Evolutionary conservation across 2,797 vertebrate species (phyloP), one percentile per base, ranked within the genome.

Genomic region (Micropoecilia bifurca): DNA sequence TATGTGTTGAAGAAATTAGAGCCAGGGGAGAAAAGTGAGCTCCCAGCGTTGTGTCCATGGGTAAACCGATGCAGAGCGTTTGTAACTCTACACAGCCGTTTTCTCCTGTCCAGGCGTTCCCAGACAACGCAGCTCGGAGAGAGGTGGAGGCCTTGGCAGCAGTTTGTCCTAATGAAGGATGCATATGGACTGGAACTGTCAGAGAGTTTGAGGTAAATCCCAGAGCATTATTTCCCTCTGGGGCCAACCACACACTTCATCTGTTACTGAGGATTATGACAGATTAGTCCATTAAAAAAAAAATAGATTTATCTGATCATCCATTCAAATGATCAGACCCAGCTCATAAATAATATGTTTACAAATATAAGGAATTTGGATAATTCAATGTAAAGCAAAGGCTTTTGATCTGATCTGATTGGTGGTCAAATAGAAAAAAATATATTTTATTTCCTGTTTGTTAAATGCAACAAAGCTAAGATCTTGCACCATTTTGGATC

Each of bases 111-210:
- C 77, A 99, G 98, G 97, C 98, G 14, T 99, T 99, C 89, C 97
- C 98, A 2, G 98, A 99, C 91, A 99, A 99, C 1, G 98, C 98
- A 0, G 98, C 98, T 0, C 96, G 98, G 6, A 96, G 98, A 87
- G 98, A 99, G 83, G 97, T 99, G 59, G 98, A 99, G 88, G 96
- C 97, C 25, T 87, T 99, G 88, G 96, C 97, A 0, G 98, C 98
- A 0, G 81, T 97, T 68, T 99, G 98, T 87, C 94, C 96, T 73
- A 97, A 96, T 4, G 96, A 96, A 3, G 97, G 96, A 66, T 99
- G 98, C 89, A 93, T 92, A 0, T 99, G 98, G 98, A 97, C 95
- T 30, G 98, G 98, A 47, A 98, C 97, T 4, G 95, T 99, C 79
- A 99, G 97, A 86, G 98, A 99, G 20, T 99, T 98, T 0, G 98